Conservation (phyloP, 2,797 vertebrate genomes). For the Dicrostonyx torquatus region DNA sequence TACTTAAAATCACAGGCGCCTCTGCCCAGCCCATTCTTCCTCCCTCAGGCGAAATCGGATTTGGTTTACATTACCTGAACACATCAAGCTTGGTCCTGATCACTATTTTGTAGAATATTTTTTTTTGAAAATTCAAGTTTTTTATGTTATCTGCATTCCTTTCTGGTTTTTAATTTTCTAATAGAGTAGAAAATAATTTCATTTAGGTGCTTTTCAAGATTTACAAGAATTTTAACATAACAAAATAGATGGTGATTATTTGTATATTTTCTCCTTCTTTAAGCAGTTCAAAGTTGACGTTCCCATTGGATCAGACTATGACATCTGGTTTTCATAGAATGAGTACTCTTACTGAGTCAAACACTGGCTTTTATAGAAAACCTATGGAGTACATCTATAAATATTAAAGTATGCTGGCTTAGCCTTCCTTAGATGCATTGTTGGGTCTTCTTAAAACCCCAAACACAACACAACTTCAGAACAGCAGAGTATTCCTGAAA, state of each 20-base stretch:
- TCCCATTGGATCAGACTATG: not conserved
- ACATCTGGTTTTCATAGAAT: slow-evolving; percentile 14
- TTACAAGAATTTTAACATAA: not conserved
- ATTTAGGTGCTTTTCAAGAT: not conserved
- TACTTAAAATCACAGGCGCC: not conserved
- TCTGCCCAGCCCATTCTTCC: not conserved
- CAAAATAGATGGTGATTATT: not conserved
- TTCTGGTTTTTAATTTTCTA: slow-evolving; percentile 21
- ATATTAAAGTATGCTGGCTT: slow-evolving; percentile 82
- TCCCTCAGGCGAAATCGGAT: not conserved
- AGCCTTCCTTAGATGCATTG: slow-evolving; percentile 83
- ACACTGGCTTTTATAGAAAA: slow-evolving; percentile 63
- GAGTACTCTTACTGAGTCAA: slow-evolving; percentile 38
- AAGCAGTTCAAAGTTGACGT: slow-evolving; percentile 14
- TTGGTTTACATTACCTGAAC: not conserved
- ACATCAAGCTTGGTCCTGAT: not conserved
- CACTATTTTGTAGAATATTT: not conserved
- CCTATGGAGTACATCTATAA: slow-evolving; percentile 86
- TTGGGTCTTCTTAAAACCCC: slow-evolving; percentile 82
- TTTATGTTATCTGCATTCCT: not conserved
- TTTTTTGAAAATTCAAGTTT: not conserved
- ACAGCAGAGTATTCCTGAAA: slow-evolving; percentile 68
- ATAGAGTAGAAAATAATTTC: not conserved
- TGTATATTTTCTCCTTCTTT: not conserved
- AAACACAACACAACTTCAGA: slow-evolving; percentile 78